Evolutionary conservation across 2,797 vertebrate genomes (phyloP).

Genomic region (Capromys pilorides): DNA sequence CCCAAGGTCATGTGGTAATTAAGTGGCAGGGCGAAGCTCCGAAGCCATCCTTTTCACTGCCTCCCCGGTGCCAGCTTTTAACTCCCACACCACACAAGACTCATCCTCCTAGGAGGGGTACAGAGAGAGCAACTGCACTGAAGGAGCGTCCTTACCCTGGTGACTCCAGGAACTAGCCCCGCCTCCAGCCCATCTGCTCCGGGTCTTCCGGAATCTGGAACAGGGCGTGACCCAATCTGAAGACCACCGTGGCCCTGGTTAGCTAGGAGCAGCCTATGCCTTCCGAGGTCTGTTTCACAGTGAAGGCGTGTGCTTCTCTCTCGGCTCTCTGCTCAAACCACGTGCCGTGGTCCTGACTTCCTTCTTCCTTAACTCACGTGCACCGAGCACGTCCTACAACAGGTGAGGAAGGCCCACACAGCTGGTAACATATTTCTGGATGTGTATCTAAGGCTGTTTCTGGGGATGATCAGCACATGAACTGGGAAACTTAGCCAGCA

Average conservation of each 20-base stretch:
- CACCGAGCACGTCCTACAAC: background rate
- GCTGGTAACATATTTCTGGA: background rate
- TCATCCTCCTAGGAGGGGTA: background rate
- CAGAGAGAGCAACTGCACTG: background rate
- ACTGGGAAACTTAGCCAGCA: background rate
- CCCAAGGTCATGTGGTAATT: background rate
- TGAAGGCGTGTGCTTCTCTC: background rate
- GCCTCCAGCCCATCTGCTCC: background rate
- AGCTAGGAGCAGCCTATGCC: background rate
- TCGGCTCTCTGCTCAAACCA: background rate
- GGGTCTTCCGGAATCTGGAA: too few species aligned
- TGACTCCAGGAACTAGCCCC: rapidly evolving
- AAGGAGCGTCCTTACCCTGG: rapidly evolving
- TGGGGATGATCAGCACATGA: background rate
- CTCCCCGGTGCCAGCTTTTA: rapidly evolving
- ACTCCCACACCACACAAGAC: rapidly evolving
- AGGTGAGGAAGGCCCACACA: background rate
- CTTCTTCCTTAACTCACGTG: background rate
- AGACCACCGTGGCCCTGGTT: background rate
- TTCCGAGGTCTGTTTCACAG: background rate
- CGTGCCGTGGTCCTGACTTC: background rate
- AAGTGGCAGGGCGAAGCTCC: background rate
- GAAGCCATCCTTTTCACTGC: background rate
- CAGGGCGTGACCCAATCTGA: background rate
- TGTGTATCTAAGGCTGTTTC: background rate